Evolutionary conservation across 1,140 invertebrate species (phyloP), one percentile per base, ranked within the genome.

Genomic region (Uloborus diversus): DNA sequence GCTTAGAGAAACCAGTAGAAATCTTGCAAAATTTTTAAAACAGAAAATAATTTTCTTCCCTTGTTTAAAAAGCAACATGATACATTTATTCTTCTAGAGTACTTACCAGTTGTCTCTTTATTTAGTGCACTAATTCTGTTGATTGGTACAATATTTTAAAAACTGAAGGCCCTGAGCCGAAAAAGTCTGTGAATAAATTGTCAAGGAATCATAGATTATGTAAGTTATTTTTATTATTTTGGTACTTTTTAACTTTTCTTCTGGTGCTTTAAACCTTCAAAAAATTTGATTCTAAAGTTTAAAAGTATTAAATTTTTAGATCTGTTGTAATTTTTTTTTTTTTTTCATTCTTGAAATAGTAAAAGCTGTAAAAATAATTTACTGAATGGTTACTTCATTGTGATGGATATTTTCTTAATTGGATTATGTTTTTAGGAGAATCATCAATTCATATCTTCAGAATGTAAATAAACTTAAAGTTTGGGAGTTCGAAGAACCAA

Each of bases 71-170:
- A n/a, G n/a, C n/a, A n/a, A n/a, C n/a, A n/a, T n/a, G 9, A 42
- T 42, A 42, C 17, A 42, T 42, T 1, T 42, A 42, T 42, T 1
- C 17, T 13, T 42, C 17, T 42, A 13, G 9, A 13, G 37, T 42
- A 2, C 2, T 1, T 42, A 17, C 9, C 9, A 42, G 9, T 42
- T 2, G 2, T 9, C 17, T 2, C 2, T 62, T 28, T 73, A 78
- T 82, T 32, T 28, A 83, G 75, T 71, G 82, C 17, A 91, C 93
- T 0, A 86, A 89, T 57, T 89, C 88, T 30, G 91, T 95, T 9
- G 92, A 94, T 84, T 94, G 94, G 84, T 95, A 95, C 83, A 94
- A 95, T 84, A 92, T 96, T 80, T 85, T 94, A 17, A 84, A 84
- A 13, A 66, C 73, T 59, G 68, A 70, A 35, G 65, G 80, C 23